Evolutionary conservation across 2,113 vertebrate genomes (phyloP).

Genomic region (Lagopus muta): DNA sequence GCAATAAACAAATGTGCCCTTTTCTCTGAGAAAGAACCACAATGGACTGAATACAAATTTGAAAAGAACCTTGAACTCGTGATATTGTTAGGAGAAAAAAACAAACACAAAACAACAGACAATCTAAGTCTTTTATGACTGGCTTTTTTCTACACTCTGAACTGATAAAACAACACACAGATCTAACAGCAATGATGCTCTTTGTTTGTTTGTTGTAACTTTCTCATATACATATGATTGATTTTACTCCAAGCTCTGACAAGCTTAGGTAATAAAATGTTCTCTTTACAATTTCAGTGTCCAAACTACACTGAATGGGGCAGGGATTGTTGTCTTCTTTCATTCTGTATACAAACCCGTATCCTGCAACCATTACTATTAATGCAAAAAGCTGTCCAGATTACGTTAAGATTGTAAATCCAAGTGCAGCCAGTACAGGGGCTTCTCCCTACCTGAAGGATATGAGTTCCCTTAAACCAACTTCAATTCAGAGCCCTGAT

Average conservation of each 20-base stretch:
- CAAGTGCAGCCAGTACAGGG: neutral
- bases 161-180: neutral
- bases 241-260: neutral
- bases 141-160: neutral
- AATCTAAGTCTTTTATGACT: neutral
- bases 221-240: neutral
- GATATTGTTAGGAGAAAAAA: neutral
- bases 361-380: neutral
- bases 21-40: neutral
- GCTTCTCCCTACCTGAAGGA: neutral
- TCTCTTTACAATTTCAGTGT: neutral
- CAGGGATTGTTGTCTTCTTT: neutral
- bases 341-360: neutral
- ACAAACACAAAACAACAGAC: neutral
- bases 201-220: neutral
- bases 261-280: neutral
- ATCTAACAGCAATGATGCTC: neutral
- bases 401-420: slow-evolving; percentile 1
- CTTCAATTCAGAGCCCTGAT: neutral
- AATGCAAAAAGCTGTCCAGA: neutral
- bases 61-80: neutral
- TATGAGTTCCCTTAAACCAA: neutral
- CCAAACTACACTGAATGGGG: neutral
- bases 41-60: neutral
- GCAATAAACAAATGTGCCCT: neutral